A percentile compares a stretch with the other conserved stretches of the same genome.
Conservation (phyloP, 2,888 invertebrate genomes). For the Synergus gifuensis region DNA sequence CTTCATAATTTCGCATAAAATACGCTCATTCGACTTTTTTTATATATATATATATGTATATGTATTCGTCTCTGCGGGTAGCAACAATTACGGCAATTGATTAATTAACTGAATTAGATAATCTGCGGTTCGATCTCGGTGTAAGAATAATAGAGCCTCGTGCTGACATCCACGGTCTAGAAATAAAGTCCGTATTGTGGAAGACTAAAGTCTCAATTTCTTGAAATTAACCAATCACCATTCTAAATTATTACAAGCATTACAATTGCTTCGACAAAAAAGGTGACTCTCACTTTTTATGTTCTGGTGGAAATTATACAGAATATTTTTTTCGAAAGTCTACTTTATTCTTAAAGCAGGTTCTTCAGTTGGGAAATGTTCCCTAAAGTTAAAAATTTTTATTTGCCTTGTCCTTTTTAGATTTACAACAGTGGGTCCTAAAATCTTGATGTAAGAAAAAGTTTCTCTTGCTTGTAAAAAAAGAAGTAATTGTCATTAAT, state of each 20-base stretch:
- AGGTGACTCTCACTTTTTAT: not conserved
- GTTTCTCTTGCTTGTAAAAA: not conserved
- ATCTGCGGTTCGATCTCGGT: constrained; percentile 67
- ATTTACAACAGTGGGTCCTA: not conserved
- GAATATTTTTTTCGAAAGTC: not conserved
- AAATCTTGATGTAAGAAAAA: not conserved
- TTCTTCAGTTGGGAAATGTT: not conserved
- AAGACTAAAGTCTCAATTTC: constrained; percentile 56
- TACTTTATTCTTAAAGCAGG: not conserved
- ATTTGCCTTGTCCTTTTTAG: not conserved
- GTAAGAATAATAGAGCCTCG: constrained; percentile 60
- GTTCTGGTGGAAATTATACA: not conserved
- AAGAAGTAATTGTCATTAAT: constrained; percentile 9
- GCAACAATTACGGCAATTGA: constrained; percentile 72
- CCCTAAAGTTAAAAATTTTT: not conserved
- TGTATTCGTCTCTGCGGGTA: constrained; percentile 53
- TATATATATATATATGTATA: not conserved
- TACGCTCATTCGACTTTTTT: constrained; percentile 21
- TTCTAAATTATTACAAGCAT: constrained; percentile 55
- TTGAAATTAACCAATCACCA: constrained; percentile 66
- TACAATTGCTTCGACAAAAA: constrained; percentile 42
- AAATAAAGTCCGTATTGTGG: constrained; percentile 49
- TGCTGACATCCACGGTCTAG: constrained; percentile 48
- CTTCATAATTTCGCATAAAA: constrained; percentile 33
- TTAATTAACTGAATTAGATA: constrained; percentile 75